Evolutionary conservation across 1,140 invertebrate genomes (phyloP).

Genomic region (Drosophila rhopaloa): DNA sequence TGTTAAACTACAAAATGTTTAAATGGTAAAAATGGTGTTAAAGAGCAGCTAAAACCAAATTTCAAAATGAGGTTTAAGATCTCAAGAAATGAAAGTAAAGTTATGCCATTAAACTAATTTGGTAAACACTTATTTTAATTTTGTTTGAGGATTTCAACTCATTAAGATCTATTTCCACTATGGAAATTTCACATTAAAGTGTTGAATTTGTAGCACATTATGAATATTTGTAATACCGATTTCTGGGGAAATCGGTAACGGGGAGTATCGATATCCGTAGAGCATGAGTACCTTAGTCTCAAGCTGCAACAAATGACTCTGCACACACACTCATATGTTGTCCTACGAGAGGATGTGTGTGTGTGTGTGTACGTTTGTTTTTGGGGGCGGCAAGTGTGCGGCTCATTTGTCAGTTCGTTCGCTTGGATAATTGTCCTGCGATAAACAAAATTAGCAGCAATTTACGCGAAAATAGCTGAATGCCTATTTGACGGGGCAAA

Average conservation of each 20-base stretch:
- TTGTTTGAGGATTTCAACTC: no score
- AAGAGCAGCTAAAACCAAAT: no score
- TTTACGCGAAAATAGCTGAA: slow-evolving; percentile 78
- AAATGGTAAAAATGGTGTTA: no score
- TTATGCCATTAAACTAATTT: no score
- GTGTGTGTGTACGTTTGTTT: slow-evolving; percentile 22
- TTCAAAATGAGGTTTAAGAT: no score
- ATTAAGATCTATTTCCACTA: no score
- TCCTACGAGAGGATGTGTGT: slow-evolving; percentile 5
- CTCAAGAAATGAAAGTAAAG: no score
- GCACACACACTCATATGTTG: not conserved
- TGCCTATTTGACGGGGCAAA: slow-evolving; percentile 38
- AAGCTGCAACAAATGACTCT: slow-evolving; percentile 11
- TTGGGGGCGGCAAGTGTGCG: slow-evolving; percentile 48
- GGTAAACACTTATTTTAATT: no score
- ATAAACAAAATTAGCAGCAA: slow-evolving; percentile 84
- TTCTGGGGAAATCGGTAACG: not conserved
- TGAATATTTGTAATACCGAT: not conserved
- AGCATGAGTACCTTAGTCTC: not conserved
- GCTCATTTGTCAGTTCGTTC: slow-evolving; percentile 84
- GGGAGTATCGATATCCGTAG: not conserved
- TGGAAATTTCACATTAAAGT: no score
- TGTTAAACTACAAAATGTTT: not conserved
- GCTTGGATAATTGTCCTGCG: slow-evolving; percentile 83
- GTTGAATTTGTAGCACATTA: no score